Evolutionary conservation across 2,797 vertebrate genomes (phyloP).

Genomic region (Anomalospiza imberbis): DNA sequence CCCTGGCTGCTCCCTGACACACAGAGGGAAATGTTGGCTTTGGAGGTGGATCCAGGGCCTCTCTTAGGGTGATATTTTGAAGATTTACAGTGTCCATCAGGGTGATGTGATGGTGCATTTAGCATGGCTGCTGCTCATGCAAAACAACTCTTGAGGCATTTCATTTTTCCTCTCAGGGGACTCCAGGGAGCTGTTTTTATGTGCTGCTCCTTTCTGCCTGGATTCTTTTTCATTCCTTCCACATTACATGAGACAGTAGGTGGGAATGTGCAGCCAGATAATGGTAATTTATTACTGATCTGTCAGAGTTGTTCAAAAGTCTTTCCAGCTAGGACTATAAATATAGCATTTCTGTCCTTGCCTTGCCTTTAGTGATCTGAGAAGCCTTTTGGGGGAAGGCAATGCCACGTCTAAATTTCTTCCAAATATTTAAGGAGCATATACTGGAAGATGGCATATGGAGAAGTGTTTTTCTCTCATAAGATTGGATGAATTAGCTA

Average conservation of each 20-base stretch:
- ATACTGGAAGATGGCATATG: neutral
- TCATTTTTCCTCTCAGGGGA: neutral
- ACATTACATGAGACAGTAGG: slow-evolving; percentile 5
- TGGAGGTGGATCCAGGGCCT: neutral
- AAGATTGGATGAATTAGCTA: neutral
- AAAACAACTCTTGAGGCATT: neutral
- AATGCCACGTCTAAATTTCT: neutral
- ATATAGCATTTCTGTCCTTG: neutral
- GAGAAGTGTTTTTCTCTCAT: neutral
- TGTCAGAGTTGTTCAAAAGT: neutral
- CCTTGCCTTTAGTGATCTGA: neutral
- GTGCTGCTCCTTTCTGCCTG: neutral
- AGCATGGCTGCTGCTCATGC: neutral
- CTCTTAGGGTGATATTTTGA: neutral
- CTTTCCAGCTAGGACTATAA: neutral
- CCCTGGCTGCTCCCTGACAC: neutral
- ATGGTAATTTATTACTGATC: slow-evolving; percentile 16
- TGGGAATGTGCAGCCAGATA: slow-evolving; percentile 19
- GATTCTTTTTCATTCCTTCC: slow-evolving; percentile 34
- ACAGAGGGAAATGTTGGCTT: neutral
- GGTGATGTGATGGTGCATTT: neutral
- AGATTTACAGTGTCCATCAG: neutral
- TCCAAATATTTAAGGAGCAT: neutral
- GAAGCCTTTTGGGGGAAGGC: neutral
- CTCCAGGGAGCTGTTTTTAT: neutral